Evolutionary conservation across 1,140 invertebrate genomes (phyloP), one percentile per base, ranked within the genome.

Genomic region (Panagrolaimus sp.): DNA sequence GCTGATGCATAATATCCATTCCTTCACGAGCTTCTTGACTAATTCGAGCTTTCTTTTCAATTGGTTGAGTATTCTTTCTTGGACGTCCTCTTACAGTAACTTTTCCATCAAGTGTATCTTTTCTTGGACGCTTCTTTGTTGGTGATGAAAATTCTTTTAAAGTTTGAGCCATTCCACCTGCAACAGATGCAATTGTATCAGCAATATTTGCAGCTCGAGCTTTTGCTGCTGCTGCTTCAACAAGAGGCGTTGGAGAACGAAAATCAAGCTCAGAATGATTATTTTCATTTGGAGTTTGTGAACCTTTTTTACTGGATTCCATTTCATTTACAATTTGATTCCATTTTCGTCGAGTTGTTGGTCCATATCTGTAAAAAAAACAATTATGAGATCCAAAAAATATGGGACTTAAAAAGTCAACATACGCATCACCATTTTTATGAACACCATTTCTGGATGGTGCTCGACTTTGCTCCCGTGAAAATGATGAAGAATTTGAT

Each of bases 271-370:
- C 14, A 16, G 16, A 38, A 38, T 63, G 62, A 20, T 45, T 65
- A 23, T 42, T 46, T 14, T 44, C 23, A 8, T 14, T 44, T 38
- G 46, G 64, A 20, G 65, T 16, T 53, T 66, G 46, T n/a, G 27
- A n/a, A n/a, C 63, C 70, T 31, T 38, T 45, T 66, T 79, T 79
- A 57, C 76, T 65, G 14, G 74, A 66, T 38, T 74, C 74, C 27
- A 68, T 31, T 57, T 80, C 72, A 16, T 23, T 65, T n/a, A 73
- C 66, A 20, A 80, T 70, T 20, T 80, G 75, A 25, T 77, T 63
- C 78, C 78, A 79, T 48, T 78, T 77, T 20, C 77, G 63, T 38
- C 78, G 63, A 23, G 78, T 79, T 45, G 78, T 79, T 13, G 78
- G 78, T 1, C 78, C 78, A 46, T 44, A 75, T 44, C 75, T 71